phyloP scores from a whole-genome alignment of 2,113 vertebrate species.

The Atlantisia rogersi region DNA sequence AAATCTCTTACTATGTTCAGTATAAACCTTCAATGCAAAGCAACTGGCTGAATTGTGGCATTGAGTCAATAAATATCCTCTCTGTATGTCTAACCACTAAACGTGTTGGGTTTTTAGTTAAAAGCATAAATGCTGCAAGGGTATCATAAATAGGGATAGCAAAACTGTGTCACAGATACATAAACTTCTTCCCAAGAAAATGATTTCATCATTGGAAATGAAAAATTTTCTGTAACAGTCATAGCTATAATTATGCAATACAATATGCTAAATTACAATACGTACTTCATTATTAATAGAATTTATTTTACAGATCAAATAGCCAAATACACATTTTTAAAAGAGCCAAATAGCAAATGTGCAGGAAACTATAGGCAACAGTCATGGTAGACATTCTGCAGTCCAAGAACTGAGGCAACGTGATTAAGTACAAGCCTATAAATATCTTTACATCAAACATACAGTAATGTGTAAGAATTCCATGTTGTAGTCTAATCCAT shows the following conservation, averaged over 20 bases:
- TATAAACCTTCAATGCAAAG: not conserved
- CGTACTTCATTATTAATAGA: conserved; percentile 51
- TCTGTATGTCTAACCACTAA: not conserved
- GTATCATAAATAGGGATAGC: not conserved
- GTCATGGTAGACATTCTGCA: conserved; percentile 60
- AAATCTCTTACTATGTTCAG: not conserved
- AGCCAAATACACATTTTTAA: conserved; percentile 54
- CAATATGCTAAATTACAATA: conserved; percentile 58
- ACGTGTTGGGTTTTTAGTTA: not conserved
- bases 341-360: conserved; percentile 60
- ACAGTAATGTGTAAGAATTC: conserved; percentile 58
- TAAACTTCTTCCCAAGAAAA: not conserved
- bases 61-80: not conserved
- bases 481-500: conserved; percentile 30
- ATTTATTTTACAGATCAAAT: conserved; percentile 66
- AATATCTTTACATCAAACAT: conserved; percentile 67
- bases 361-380: conserved; percentile 64
- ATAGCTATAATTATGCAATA: conserved; percentile 19
- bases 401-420: conserved; percentile 57
- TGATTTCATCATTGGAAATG: not conserved
- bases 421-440: conserved; percentile 59
- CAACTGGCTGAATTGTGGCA: not conserved
- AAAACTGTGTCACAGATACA: conserved; percentile 33
- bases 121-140: conserved; percentile 18
- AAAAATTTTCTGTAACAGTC: conserved; percentile 6